Conservation (phyloP, 2,113 vertebrate species). For the Ancistrus triradiatus region DNA sequence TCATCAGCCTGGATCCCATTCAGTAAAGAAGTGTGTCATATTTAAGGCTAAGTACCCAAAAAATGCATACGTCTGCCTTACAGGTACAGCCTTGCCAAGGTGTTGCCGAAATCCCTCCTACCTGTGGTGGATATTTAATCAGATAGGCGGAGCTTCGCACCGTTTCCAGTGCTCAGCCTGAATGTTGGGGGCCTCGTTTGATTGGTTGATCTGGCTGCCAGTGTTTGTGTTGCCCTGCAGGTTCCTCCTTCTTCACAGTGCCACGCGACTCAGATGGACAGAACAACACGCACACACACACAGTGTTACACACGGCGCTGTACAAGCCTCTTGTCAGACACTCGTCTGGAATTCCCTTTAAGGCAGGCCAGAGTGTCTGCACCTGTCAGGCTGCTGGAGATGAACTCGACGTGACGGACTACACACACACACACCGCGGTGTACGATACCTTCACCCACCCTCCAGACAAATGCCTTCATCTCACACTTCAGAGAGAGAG, state of each 20-base stretch:
- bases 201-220: conserved; percentile 48
- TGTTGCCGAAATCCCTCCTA: no score
- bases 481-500: conserved; percentile 44
- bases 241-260: conserved; percentile 40
- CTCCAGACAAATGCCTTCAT: conserved; percentile 47
- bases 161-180: neutral
- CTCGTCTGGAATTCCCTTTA: conserved; percentile 48
- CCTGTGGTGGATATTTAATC: conserved; percentile 20
- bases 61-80: no score
- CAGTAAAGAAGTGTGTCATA: no score
- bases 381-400: conserved; percentile 49
- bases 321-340: conserved; percentile 47
- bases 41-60: no score
- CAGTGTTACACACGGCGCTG: conserved; percentile 10
- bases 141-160: conserved; percentile 3
- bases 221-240: conserved; percentile 48
- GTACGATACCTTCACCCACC: conserved; percentile 39
- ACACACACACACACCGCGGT: conserved; percentile 23
- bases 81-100: no score
- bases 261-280: conserved; percentile 14
- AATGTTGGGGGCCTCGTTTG: conserved; percentile 33
- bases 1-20: no score
- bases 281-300: conserved; percentile 35
- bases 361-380: conserved; percentile 47
- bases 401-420: conserved; percentile 39